Evolutionary conservation across 2,888 invertebrate genomes (phyloP).

Genomic region (Drosophila fungiperda): DNA sequence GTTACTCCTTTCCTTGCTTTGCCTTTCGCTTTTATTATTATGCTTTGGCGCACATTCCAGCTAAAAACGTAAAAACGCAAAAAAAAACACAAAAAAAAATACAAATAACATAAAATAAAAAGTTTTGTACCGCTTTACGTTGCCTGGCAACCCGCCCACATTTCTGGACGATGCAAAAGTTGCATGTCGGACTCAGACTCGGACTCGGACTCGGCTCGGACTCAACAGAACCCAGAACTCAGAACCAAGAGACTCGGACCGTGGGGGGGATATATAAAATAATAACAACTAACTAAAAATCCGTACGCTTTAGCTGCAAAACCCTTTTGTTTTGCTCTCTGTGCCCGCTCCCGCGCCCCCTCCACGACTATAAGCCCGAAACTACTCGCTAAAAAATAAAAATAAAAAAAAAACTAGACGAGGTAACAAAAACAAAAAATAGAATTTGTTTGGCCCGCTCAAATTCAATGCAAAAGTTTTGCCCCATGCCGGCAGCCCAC

Average conservation of each 20-base stretch:
- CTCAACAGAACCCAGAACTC: conserved; percentile 1
- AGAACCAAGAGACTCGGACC: conserved; percentile 14
- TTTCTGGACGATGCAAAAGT: conserved; percentile 65
- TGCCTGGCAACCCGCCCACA: conserved; percentile 59
- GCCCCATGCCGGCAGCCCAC: conserved; percentile 72
- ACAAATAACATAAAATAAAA: conserved; percentile 26
- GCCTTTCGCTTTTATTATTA: conserved; percentile 81
- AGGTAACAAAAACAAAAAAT: conserved; percentile 28
- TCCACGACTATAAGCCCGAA: conserved; percentile 39
- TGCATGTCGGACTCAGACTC: conserved; percentile 61
- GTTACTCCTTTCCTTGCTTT: conserved; percentile 79
- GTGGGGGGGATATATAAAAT: conserved; percentile 71
- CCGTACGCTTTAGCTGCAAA: conserved; percentile 80
- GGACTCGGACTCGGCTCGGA: conserved; percentile 27
- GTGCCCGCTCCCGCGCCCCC: not conserved
- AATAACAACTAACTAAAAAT: conserved; percentile 80
- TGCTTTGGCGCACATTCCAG: conserved; percentile 79
- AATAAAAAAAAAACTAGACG: conserved; percentile 4
- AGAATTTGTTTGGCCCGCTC: conserved; percentile 79
- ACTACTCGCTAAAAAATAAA: conserved; percentile 55
- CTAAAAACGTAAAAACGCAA: conserved; percentile 35
- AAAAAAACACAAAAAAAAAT: conserved; percentile 1
- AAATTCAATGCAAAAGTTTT: conserved; percentile 78
- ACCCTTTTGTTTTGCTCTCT: conserved; percentile 76
- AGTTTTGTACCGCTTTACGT: conserved; percentile 65